Conservation (phyloP, 2,797 vertebrate species). For the Phalloptychus januarius region DNA sequence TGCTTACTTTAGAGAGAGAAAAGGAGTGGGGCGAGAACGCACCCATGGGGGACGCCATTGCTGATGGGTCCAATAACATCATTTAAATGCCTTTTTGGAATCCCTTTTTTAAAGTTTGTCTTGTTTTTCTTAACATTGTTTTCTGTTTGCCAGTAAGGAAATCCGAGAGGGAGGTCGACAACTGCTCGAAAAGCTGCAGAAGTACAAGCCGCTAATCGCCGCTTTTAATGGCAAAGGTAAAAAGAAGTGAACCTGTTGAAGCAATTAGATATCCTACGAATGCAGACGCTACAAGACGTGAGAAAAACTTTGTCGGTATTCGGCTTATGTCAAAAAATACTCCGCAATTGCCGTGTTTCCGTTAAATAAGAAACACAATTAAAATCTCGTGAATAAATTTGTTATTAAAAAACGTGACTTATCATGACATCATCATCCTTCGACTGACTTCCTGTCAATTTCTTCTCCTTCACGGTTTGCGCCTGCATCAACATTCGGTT, state of each 20-base stretch:
- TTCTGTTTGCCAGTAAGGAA: conserved; percentile 88
- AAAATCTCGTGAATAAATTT: too few species aligned
- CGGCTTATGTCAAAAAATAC: too few species aligned
- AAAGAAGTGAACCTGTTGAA: conserved; percentile 1
- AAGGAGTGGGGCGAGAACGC: not conserved
- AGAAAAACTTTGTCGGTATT: too few species aligned
- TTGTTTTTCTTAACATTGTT: not conserved
- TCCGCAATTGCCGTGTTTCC: too few species aligned
- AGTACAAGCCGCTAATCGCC: conserved; percentile 94
- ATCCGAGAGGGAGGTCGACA: conserved; percentile 97
- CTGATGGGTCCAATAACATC: not conserved
- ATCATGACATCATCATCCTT: too few species aligned
- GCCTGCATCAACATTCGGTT: too few species aligned
- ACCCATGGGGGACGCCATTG: not conserved
- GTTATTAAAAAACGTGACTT: too few species aligned
- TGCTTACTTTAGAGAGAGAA: not conserved
- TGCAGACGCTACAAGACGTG: not conserved
- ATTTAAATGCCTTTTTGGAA: not conserved
- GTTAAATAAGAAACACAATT: too few species aligned
- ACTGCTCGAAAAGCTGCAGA: conserved; percentile 94
- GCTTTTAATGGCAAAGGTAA: conserved; percentile 93
- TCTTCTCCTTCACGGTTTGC: too few species aligned
- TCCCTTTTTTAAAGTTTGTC: not conserved
- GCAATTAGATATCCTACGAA: not conserved
- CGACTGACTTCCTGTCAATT: too few species aligned